Conservation (phyloP, 2,797 vertebrate species). For the Crocidura indochinensis region DNA sequence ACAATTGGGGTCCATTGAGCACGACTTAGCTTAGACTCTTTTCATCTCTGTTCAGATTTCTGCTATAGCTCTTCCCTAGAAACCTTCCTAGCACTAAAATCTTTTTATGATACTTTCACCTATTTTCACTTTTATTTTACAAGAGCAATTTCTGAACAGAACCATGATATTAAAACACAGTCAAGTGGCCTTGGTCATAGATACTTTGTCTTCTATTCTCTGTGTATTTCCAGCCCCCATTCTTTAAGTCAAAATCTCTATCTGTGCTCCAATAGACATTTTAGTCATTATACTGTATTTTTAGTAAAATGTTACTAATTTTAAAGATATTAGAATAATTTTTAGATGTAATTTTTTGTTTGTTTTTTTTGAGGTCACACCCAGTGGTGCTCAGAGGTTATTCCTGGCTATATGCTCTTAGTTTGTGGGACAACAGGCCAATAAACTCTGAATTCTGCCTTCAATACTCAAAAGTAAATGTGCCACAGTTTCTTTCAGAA, state of each 20-base stretch:
- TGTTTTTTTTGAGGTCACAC: no score
- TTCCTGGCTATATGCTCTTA: no score
- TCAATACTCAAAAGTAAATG: neutral
- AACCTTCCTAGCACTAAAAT: neutral
- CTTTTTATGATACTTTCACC: neutral
- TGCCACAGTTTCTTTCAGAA: neutral
- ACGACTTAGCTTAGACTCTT: neutral
- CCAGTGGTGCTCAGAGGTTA: no score
- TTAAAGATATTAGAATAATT: slow-evolving; percentile 30
- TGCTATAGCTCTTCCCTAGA: neutral
- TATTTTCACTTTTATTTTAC: neutral
- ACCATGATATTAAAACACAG: neutral
- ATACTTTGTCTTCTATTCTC: neutral
- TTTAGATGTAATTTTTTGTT: neutral
- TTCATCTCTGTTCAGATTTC: neutral
- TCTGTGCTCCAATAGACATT: neutral
- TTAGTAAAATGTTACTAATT: neutral
- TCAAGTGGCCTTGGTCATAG: neutral
- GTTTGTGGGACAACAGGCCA: neutral
- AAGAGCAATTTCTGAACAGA: neutral
- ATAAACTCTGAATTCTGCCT: neutral
- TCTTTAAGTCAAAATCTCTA: neutral
- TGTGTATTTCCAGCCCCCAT: neutral
- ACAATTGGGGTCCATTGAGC: fast-evolving
- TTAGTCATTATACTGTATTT: neutral